Evolutionary conservation across 92 coral and sea anemone species (phyloP).

Genomic region (Heliopora coerulea): DNA sequence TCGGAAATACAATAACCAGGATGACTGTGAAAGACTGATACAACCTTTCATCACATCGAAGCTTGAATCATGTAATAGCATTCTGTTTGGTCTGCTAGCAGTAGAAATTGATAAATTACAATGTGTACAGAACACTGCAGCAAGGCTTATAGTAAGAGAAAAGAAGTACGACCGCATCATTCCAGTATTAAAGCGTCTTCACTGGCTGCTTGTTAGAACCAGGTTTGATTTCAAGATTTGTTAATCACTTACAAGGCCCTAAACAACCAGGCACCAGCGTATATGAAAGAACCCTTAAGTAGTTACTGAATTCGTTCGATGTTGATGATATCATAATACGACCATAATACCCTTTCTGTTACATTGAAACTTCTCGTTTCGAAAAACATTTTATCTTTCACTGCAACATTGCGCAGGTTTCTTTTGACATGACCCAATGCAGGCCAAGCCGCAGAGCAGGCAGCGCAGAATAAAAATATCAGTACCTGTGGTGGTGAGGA

Average conservation of each 20-base stretch:
- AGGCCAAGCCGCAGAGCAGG: no score
- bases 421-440: no score
- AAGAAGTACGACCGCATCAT: not conserved
- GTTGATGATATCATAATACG: no score
- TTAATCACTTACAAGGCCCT: not conserved
- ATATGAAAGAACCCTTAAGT: no score
- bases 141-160: not conserved
- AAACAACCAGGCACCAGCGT: no score
- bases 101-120: not conserved
- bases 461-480: not conserved
- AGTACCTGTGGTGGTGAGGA: constrained; percentile 89
- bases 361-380: no score
- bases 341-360: no score
- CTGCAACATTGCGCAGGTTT: no score
- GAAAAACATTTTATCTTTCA: no score
- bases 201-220: not conserved
- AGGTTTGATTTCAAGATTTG: not conserved
- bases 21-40: not conserved
- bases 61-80: not conserved
- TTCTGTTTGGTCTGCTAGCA: not conserved
- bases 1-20: no score
- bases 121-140: not conserved
- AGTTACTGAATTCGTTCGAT: no score
- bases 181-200: not conserved
- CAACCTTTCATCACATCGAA: not conserved